Percentiles rank a stretch among this genome's conserved stretches.
phyloP scores from a whole-genome alignment of 2,113 vertebrate species.

The Phalacrocorax pelagicus region DNA sequence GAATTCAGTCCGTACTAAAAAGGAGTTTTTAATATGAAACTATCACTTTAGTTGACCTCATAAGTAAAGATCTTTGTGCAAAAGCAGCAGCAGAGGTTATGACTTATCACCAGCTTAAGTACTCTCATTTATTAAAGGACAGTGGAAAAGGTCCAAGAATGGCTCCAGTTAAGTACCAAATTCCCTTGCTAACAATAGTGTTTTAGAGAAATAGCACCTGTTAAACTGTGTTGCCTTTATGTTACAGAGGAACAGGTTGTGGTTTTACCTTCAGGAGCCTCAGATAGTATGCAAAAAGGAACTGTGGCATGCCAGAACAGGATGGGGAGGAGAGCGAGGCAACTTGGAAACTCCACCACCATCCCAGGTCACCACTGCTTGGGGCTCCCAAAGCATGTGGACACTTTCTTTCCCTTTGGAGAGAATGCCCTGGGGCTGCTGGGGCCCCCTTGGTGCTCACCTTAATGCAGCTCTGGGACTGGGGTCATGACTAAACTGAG shows the following conservation, averaged over 20 bases:
- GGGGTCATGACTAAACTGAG: neutral
- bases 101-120: neutral
- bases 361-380: neutral
- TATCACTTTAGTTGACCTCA: neutral
- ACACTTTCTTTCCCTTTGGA: neutral
- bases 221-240: neutral
- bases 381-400: neutral
- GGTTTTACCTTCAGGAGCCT: neutral
- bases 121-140: neutral
- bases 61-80: neutral
- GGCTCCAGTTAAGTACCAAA: neutral
- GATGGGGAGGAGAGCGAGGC: rapidly evolving
- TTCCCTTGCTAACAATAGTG: neutral
- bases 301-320: neutral
- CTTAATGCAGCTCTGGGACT: neutral
- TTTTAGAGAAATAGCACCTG: neutral
- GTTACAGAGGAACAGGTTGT: neutral
- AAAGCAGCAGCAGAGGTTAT: neutral
- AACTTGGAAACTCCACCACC: neutral
- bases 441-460: neutral
- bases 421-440: neutral
- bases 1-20: neutral
- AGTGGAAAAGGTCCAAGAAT: neutral
- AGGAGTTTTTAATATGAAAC: neutral
- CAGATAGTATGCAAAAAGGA: neutral